Evolutionary conservation across 2,888 invertebrate genomes (phyloP).

Genomic region (Coelopa pilipes): DNA sequence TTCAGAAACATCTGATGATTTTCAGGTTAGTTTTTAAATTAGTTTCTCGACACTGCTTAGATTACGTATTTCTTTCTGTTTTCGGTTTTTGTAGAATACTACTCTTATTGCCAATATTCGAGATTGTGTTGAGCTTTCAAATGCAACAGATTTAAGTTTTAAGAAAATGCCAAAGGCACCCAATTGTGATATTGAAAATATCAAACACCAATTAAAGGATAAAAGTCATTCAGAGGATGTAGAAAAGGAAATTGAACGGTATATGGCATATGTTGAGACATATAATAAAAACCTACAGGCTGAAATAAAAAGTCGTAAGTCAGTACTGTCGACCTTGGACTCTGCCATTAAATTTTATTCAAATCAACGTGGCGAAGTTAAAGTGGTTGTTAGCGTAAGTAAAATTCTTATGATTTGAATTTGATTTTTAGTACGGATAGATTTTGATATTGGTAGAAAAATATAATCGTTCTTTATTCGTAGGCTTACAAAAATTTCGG

Average conservation of each 20-base stretch:
- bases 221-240: slow-evolving; percentile 87
- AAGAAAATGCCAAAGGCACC: slow-evolving; percentile 67
- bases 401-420: background rate
- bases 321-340: slow-evolving; percentile 80
- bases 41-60: too few species aligned
- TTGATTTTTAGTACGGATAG: too few species aligned
- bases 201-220: slow-evolving; percentile 87
- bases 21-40: slow-evolving; percentile 50
- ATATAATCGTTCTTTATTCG: slow-evolving; percentile 9
- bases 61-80: background rate
- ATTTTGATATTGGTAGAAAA: background rate
- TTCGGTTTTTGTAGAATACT: slow-evolving; percentile 69
- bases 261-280: slow-evolving; percentile 80
- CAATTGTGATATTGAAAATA: slow-evolving; percentile 80
- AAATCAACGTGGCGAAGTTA: slow-evolving; percentile 92
- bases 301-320: slow-evolving; percentile 83
- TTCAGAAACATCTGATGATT: slow-evolving; percentile 58
- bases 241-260: slow-evolving; percentile 86
- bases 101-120: slow-evolving; percentile 80
- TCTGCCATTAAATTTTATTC: slow-evolving; percentile 89
- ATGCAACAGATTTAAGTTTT: slow-evolving; percentile 78
- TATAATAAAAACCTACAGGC: slow-evolving; percentile 83
- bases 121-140: slow-evolving; percentile 78
- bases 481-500: slow-evolving; percentile 97
- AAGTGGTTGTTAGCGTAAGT: slow-evolving; percentile 94